Percentiles rank a stretch among this genome's conserved stretches.
These are phyloP conservation scores for Genyomyrus donnyi DNA, from an alignment of 2,113 vertebrate genomes.

Conservation along the genomic window DNA sequence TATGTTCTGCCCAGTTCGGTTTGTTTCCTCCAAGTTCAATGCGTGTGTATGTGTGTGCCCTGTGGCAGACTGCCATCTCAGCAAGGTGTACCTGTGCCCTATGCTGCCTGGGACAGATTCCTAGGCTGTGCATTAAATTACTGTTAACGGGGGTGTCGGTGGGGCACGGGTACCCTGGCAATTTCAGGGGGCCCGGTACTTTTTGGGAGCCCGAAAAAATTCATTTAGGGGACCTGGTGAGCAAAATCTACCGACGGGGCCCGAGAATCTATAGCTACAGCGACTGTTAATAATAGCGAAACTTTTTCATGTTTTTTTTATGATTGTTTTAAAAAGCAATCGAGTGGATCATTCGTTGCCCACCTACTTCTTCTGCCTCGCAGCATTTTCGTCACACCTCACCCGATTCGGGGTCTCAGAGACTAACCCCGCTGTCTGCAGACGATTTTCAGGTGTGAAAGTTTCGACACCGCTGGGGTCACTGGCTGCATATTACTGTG, in stretches of 20 bases:
- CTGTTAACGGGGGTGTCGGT: background rate
- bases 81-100: background rate
- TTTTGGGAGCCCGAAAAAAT: background rate
- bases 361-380: background rate
- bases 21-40: background rate
- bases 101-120: background rate
- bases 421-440: background rate
- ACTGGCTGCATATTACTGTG: background rate
- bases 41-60: background rate
- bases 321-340: background rate
- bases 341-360: background rate
- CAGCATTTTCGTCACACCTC: background rate
- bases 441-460: background rate
- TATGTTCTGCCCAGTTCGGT: background rate
- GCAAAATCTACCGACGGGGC: background rate
- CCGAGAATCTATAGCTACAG: background rate
- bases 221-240: background rate
- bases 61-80: background rate
- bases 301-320: too few relatives aligned
- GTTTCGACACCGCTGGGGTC: background rate
- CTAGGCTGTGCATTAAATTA: background rate
- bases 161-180: background rate
- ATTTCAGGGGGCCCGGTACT: background rate
- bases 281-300: background rate
- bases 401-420: background rate